Conservation (phyloP, 2,113 vertebrate species). For the Steatornis caripensis region DNA sequence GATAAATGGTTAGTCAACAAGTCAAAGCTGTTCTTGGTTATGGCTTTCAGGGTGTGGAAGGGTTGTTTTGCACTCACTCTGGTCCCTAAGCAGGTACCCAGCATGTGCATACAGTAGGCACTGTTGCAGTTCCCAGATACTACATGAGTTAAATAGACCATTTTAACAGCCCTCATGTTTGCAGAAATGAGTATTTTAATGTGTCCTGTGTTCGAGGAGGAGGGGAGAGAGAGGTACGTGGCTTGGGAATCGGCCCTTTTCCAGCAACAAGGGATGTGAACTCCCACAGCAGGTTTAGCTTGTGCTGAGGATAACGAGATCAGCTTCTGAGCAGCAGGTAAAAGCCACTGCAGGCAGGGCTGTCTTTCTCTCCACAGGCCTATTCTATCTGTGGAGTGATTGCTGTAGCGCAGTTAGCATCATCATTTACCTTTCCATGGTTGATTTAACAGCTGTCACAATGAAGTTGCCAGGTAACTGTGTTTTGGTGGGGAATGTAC, state of each 20-base stretch:
- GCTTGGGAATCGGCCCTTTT: neutral
- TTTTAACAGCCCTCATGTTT: neutral
- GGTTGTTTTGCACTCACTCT: neutral
- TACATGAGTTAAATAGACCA: neutral
- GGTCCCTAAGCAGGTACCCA: neutral
- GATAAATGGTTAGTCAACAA: neutral
- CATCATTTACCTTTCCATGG: neutral
- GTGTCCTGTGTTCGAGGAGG: fast-evolving
- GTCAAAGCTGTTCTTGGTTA: neutral
- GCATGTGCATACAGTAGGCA: neutral
- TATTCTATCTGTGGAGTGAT: neutral
- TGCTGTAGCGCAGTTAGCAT: neutral
- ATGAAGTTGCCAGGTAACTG: neutral
- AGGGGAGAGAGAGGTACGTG: neutral
- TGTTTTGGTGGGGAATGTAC: neutral
- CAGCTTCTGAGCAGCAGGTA: neutral
- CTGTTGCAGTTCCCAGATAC: neutral
- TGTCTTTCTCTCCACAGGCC: neutral
- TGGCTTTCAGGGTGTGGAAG: neutral
- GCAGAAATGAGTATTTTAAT: neutral
- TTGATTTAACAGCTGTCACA: neutral
- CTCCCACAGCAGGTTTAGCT: neutral
- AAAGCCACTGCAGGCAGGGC: neutral
- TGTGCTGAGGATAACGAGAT: neutral
- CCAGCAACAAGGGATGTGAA: neutral